Evolutionary conservation across 30 jellyfish, hydroid and myxozoan species (phyloP).

Genomic region (Clytia hemisphaerica): DNA sequence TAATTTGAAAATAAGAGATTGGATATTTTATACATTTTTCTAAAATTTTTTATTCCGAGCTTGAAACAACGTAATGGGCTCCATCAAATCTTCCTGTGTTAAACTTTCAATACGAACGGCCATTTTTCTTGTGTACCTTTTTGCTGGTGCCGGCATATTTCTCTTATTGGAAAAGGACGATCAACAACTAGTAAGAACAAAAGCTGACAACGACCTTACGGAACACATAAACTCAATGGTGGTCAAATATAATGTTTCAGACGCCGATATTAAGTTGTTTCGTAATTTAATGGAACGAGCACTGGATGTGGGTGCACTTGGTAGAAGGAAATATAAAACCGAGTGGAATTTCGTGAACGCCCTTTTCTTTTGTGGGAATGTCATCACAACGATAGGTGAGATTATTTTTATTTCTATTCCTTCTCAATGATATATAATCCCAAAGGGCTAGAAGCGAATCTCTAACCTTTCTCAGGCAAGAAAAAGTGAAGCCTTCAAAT

Average conservation of each 20-base stretch:
- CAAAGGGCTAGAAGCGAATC: no score
- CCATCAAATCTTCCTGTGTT: constrained; percentile 42
- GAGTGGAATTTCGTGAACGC: constrained; percentile 74
- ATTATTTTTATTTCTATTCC: no score
- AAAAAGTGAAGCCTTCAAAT: no score
- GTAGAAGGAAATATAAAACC: background rate
- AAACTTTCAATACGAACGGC: constrained; percentile 61
- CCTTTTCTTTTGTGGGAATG: constrained; percentile 78
- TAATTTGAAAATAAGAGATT: no score
- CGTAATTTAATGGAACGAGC: constrained; percentile 15
- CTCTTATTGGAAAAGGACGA: constrained; percentile 55
- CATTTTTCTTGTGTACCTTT: constrained; percentile 59
- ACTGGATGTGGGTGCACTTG: constrained; percentile 38
- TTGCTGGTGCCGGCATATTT: constrained; percentile 81
- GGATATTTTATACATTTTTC: no score
- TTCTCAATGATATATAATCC: no score
- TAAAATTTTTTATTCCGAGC: no score
- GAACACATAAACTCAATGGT: background rate
- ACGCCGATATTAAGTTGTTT: constrained; percentile 35
- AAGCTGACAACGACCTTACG: background rate
- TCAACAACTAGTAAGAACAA: background rate
- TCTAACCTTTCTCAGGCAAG: no score
- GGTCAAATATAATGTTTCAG: constrained; percentile 34
- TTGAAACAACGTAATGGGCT: no score
- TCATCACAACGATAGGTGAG: constrained; percentile 84